These are phyloP conservation scores for Heliothis subflexa DNA, from an alignment of 1,140 invertebrate species.

Conservation along the genomic window DNA sequence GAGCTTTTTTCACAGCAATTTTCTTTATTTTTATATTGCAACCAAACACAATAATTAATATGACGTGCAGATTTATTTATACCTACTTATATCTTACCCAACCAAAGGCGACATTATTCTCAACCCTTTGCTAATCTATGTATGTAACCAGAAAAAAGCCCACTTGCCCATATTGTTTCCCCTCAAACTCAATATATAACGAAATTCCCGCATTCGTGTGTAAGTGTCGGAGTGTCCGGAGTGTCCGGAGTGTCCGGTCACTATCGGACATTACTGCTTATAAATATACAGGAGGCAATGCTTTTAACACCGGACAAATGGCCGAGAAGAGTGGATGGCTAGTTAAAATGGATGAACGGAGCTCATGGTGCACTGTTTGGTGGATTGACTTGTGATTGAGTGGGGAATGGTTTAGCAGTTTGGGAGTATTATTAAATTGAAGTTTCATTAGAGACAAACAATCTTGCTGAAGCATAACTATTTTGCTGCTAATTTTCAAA, in stretches of 20 bases:
- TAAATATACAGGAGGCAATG: constrained; percentile 85
- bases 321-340: constrained; percentile 59
- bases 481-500: too few species aligned
- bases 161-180: constrained; percentile 38
- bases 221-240: constrained; percentile 20
- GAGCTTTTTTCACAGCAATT: background rate
- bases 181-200: constrained; percentile 24
- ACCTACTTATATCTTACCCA: background rate
- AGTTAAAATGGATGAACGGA: constrained; percentile 79
- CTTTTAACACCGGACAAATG: constrained; percentile 82
- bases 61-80: too few species aligned
- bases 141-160: background rate
- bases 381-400: constrained; percentile 35
- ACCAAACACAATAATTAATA: too few species aligned
- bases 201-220: constrained; percentile 39
- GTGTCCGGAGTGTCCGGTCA: constrained; percentile 28
- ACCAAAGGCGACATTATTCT: background rate
- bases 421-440: background rate
- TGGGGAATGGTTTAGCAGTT: background rate
- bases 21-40: too few species aligned
- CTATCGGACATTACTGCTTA: constrained; percentile 60
- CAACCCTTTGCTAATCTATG: constrained; percentile 4
- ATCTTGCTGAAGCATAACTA: too few species aligned
- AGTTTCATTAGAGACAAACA: background rate
- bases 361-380: background rate